Percentiles rank a stretch among this genome's conserved stretches.
These are phyloP conservation scores for Gobio occitaniae DNA, from an alignment of 2,797 vertebrate genomes.

Conservation along the genomic window DNA sequence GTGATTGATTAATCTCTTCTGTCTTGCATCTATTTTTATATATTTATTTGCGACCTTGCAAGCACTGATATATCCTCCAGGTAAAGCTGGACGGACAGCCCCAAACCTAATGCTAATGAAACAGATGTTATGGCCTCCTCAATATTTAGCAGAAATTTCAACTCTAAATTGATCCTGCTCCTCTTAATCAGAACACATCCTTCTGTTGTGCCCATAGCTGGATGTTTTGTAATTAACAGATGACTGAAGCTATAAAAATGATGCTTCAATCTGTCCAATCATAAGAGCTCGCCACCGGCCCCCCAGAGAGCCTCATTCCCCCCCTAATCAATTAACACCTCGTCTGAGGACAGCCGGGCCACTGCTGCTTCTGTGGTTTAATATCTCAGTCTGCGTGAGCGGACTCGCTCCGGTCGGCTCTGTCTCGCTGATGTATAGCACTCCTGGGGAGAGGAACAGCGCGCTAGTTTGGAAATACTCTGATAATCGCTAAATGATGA, in stretches of 20 bases:
- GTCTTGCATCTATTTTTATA: background rate
- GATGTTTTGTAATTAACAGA: constrained; percentile 77
- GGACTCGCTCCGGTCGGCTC: constrained; percentile 65
- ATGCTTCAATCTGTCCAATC: constrained; percentile 76
- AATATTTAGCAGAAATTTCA: background rate
- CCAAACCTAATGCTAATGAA: constrained; percentile 9
- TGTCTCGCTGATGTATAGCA: constrained; percentile 72
- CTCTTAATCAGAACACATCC: constrained; percentile 47
- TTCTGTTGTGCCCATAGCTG: constrained; percentile 67
- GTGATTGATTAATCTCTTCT: background rate
- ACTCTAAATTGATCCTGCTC: constrained; percentile 34
- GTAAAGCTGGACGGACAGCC: background rate
- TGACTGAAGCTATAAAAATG: constrained; percentile 76
- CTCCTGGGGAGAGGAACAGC: constrained; percentile 70
- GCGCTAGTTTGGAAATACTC: constrained; percentile 65
- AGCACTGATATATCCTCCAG: background rate
- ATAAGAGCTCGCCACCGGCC: constrained; percentile 71
- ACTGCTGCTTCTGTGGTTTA: constrained; percentile 66
- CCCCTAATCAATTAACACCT: constrained; percentile 82
- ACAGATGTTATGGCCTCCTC: constrained; percentile 3
- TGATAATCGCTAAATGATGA: constrained; percentile 79
- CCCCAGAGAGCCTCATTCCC: constrained; percentile 70
- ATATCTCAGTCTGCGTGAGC: constrained; percentile 65
- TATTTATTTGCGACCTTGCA: background rate
- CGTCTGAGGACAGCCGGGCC: constrained; percentile 70